A percentile compares a stretch with the other conserved stretches of the same genome.
These are phyloP conservation scores for Lepidocyrtoides sp. DNA, from an alignment of 2,888 invertebrate genomes.

Conservation along the genomic window DNA sequence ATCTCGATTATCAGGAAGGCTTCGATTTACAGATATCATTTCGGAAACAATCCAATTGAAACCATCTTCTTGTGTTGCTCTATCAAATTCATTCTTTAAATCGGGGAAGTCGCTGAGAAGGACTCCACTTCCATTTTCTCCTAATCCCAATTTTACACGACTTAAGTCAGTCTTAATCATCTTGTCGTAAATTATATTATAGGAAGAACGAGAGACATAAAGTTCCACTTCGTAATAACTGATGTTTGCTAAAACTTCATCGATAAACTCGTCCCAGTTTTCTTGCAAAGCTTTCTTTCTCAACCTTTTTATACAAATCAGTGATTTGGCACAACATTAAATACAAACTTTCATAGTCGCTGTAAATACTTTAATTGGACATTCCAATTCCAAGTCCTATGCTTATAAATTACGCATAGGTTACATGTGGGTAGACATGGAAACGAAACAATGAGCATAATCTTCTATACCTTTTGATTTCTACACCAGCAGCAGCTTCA, in stretches of 20 bases:
- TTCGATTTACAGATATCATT: slow-evolving; percentile 94
- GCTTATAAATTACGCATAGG: too few species aligned
- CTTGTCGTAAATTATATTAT: slow-evolving; percentile 86
- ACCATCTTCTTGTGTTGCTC: slow-evolving; percentile 93
- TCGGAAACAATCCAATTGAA: slow-evolving; percentile 96
- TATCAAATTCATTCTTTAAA: slow-evolving; percentile 89
- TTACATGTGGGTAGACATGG: too few species aligned
- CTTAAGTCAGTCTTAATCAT: slow-evolving; percentile 90
- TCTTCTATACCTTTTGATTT: too few species aligned
- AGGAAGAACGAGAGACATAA: slow-evolving; percentile 16
- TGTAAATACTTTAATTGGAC: too few species aligned
- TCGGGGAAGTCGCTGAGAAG: slow-evolving; percentile 90
- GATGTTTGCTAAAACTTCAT: slow-evolving; percentile 82
- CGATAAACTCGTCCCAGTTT: slow-evolving; percentile 84
- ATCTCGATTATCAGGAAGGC: slow-evolving; percentile 90
- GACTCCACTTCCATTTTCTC: slow-evolving; percentile 91
- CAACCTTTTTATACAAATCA: too few species aligned
- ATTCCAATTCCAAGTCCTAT: too few species aligned
- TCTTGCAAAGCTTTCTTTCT: slow-evolving; percentile 71
- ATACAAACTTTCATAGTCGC: too few species aligned
- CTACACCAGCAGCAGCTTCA: too few species aligned
- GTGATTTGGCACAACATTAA: too few species aligned
- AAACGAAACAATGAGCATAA: too few species aligned
- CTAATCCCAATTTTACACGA: slow-evolving; percentile 90
- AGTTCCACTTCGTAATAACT: slow-evolving; percentile 83